Evolutionary conservation across 2,797 vertebrate species (phyloP).

Genomic region (Trematocara caparti): DNA sequence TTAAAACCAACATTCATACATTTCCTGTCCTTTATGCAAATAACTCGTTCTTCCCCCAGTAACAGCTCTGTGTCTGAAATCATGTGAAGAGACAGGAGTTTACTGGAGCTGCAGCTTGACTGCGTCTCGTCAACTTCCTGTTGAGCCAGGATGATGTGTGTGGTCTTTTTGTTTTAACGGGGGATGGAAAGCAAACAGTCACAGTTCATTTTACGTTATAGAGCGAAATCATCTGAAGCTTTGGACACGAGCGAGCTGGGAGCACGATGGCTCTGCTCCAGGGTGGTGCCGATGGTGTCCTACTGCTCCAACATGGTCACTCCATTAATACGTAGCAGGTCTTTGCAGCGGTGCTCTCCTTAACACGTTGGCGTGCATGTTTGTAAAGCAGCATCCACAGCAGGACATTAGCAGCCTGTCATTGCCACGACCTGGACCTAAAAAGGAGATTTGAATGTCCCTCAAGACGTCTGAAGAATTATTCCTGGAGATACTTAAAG

Average conservation of each 20-base stretch:
- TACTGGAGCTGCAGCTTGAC: neutral
- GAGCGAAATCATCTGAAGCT: neutral
- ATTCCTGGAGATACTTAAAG: too few relatives aligned
- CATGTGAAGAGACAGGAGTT: neutral
- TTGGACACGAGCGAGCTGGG: neutral
- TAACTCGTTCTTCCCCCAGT: neutral
- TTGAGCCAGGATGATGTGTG: neutral
- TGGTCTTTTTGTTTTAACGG: constrained; percentile 9
- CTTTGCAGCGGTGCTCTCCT: too few relatives aligned
- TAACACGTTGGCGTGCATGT: too few relatives aligned
- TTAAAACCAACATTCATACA: neutral
- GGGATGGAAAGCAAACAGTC: constrained; percentile 9
- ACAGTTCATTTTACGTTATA: neutral
- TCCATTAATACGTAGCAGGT: too few relatives aligned
- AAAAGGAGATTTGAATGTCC: too few relatives aligned
- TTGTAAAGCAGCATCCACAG: too few relatives aligned
- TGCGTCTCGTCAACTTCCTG: too few relatives aligned
- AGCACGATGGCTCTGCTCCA: neutral
- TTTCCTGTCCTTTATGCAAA: neutral
- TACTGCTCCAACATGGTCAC: too few relatives aligned
- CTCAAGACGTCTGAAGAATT: too few relatives aligned
- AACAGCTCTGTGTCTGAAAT: neutral
- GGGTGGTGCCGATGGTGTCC: neutral
- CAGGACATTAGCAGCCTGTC: too few relatives aligned
- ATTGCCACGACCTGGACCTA: too few relatives aligned